phyloP scores from a whole-genome alignment of 2,888 invertebrate genomes.

The Panorpa germanica region DNA sequence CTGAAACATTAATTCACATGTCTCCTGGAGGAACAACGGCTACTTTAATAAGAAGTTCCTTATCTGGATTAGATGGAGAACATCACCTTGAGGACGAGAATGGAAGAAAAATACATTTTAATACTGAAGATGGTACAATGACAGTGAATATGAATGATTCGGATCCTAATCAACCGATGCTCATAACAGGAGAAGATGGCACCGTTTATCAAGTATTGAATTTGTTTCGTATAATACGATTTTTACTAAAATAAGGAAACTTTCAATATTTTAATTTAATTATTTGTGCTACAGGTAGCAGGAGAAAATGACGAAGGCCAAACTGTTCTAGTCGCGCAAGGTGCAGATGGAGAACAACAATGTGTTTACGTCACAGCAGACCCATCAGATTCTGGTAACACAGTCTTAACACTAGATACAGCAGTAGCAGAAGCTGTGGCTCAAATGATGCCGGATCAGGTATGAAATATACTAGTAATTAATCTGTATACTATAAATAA shows the following conservation, averaged over 20 bases:
- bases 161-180: conserved; percentile 38
- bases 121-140: conserved; percentile 38
- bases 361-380: conserved; percentile 45
- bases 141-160: conserved; percentile 21
- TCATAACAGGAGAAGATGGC: conserved; percentile 73
- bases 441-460: conserved; percentile 20
- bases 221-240: background rate
- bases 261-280: conserved; percentile 1
- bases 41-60: too few relatives aligned
- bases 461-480: too few relatives aligned
- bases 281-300: conserved; percentile 33
- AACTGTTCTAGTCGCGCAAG: conserved; percentile 52
- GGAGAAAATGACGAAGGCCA: conserved; percentile 68
- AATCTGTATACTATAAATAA: too few relatives aligned
- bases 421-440: conserved; percentile 24
- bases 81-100: too few relatives aligned
- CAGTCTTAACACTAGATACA: conserved; percentile 17
- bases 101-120: too few relatives aligned
- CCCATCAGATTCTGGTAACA: conserved; percentile 20
- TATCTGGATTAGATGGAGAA: too few relatives aligned
- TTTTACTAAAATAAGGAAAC: background rate
- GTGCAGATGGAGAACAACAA: conserved; percentile 56
- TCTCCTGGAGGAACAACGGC: conserved; percentile 43
- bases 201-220: conserved; percentile 44
- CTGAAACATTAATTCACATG: too few relatives aligned